Base-by-base conservation (phyloP, 2,113 vertebrate genomes). In the Rhabdornis inornatus region DNA sequence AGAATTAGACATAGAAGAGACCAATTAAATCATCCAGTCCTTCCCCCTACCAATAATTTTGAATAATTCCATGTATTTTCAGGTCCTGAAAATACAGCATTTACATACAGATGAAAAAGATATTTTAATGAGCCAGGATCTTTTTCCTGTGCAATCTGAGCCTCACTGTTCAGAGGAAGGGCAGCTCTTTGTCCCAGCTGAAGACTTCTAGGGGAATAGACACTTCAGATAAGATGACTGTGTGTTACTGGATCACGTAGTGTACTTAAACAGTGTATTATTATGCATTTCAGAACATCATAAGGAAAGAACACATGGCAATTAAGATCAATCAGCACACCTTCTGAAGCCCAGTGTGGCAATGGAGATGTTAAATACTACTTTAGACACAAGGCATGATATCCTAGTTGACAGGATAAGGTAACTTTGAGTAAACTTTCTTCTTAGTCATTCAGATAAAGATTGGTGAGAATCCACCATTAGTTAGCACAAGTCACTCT, bases 61-160 rank as follows among this genome's bases (percentile, higher is more conserved):
- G 68, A 93, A 92, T 83, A 94, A 94, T 93, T 88, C 31, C 17
- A 31, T 68, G 8, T 66, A 70, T 90, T 88, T 92, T 92, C 68
- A 80, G 56, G 25, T 92, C 24, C 60, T 89, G 65, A 86, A 87
- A 96, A 90, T 59, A 56, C 42, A 81, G 15, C 27, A 92, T 90
- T 93, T 93, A 65, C 61, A 90, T 92, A 80, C 24, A 84, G 61
- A 94, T 89, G 69, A 92, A 95, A 92, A 93, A 95, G 56, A n/a
- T 33, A 79, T 80, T 86, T 96, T 92, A 95, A 89, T 89, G 50
- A 90, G 7, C 8, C 13, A 65, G 15, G 27, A 89, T 83, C 21
- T 71, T 95, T 91, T 76, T 71, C 66, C 76, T 61, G 31, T 64
- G 68, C 39, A 74, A 71, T 74, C 50, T 76, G 50, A 95, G 52